phyloP scores from a whole-genome alignment of 2,888 invertebrate genomes.

The Acleris holmiana region DNA sequence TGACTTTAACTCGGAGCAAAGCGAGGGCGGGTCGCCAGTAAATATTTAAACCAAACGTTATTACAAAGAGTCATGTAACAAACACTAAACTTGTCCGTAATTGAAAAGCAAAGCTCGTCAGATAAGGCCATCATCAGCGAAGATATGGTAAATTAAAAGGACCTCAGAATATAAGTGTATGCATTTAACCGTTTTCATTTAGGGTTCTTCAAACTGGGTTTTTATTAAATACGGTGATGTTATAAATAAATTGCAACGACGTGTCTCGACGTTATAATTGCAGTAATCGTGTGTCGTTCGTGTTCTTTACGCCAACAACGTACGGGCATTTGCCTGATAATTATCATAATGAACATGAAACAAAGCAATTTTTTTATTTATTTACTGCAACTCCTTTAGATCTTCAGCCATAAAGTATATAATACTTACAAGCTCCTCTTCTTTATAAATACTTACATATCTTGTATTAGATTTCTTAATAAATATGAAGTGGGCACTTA shows the following conservation, averaged over 20 bases:
- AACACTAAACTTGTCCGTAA: too few relatives aligned
- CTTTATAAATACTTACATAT: neutral
- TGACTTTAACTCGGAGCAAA: too few relatives aligned
- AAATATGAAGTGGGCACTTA: conserved; percentile 48
- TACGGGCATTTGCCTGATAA: neutral
- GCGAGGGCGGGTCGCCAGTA: too few relatives aligned
- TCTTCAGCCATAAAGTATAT: too few relatives aligned
- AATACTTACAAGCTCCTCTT: neutral
- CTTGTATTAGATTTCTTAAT: conserved; percentile 26
- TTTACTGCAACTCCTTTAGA: neutral
- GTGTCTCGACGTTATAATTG: conserved; percentile 17
- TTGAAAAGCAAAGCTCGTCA: too few relatives aligned
- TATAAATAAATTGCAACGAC: conserved; percentile 28
- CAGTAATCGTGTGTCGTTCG: conserved; percentile 16
- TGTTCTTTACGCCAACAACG: conserved; percentile 5
- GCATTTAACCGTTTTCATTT: too few relatives aligned
- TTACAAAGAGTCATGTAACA: too few relatives aligned
- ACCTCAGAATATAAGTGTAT: too few relatives aligned
- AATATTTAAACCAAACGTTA: too few relatives aligned
- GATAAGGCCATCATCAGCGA: too few relatives aligned
- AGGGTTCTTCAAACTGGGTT: neutral
- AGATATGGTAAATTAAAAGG: too few relatives aligned
- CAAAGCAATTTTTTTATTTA: neutral
- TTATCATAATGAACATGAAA: conserved; percentile 8
- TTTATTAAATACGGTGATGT: neutral